Base-by-base conservation (phyloP, 2,113 vertebrate genomes). In the Pseudopipra pipra region DNA sequence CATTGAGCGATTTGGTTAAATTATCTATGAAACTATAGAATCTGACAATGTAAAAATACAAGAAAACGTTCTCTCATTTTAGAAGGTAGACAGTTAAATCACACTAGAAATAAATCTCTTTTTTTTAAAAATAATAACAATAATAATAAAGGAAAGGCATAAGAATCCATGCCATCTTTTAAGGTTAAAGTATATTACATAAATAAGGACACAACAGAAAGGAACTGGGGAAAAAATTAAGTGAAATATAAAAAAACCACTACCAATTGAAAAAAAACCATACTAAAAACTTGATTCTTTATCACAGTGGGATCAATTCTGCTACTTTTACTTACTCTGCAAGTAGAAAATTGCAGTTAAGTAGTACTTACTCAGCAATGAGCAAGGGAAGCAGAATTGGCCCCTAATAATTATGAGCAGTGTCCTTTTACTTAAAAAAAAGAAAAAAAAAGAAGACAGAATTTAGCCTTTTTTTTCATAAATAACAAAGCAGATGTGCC, bases 41-140 rank as follows among this genome's bases (percentile, higher is more conserved):
- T 99, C 99, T 99, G 98, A 99, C 99, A 99, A 99, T 99, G 99
- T 99, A 99, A 99, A 99, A 99, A 99, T 99, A 99, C 99, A 99
- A 98, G 99, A 99, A 99, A 99, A 99, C 98, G 97, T 99, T 98
- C 98, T 98, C 97, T 98, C 96, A 96, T 99, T 98, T 98, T 98
- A 98, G 98, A 98, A 98, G 98, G 97, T 98, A 99, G 98, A 99
- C 98, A 98, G 98, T 98, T 98, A 99, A 99, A 99, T 99, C 99
- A 99, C 99, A 99, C 98, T 97, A 98, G 97, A 98, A 98, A 98
- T 96, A 98, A 97, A 97, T 96, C 94, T 97, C 94, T 95, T 95
- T 56, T 74, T 74, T 96, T 68, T 41, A 89, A 97, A 98, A 99
- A 98, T 80, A 97, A 96, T 96, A 97, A 98, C 85, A 56, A 98